phyloP scores from a whole-genome alignment of 2,797 vertebrate species.

The Aplochiton taeniatus region DNA sequence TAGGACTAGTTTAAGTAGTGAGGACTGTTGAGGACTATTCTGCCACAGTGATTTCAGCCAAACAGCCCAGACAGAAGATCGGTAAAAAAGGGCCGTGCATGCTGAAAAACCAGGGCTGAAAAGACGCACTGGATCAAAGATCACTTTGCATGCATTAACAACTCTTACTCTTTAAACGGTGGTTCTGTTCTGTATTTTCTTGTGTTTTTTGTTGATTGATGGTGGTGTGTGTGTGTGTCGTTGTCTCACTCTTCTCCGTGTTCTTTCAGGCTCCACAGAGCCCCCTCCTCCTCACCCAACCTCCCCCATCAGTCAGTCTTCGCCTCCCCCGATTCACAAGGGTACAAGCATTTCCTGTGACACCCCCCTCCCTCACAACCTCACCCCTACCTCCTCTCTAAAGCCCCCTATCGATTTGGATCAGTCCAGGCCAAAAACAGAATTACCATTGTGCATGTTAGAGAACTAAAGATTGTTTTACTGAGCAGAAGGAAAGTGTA shows the following conservation, averaged over 20 bases:
- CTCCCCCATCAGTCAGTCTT: conserved; percentile 79
- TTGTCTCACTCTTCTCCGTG: conserved; percentile 73
- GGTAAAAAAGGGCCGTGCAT: no score
- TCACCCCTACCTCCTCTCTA: neutral
- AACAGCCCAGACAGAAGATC: no score
- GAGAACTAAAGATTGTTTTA: no score
- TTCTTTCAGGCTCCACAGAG: conserved; percentile 83
- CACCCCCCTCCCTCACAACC: conserved; percentile 19
- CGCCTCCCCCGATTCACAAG: conserved; percentile 79
- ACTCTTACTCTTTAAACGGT: neutral
- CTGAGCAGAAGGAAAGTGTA: no score
- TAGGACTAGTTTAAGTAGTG: no score
- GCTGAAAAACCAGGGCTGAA: no score
- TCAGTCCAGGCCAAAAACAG: no score
- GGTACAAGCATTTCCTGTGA: conserved; percentile 78
- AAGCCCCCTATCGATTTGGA: neutral
- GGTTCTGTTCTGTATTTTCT: conserved; percentile 10
- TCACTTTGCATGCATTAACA: neutral
- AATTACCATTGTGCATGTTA: no score
- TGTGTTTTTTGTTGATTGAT: conserved; percentile 12
- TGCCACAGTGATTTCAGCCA: no score
- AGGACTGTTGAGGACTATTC: no score
- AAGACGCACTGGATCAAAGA: no score
- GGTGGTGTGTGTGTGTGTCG: conserved; percentile 28
- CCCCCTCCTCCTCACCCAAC: conserved; percentile 77